Conservation (phyloP, 2,797 vertebrate species). For the Echeneis naucrates region DNA sequence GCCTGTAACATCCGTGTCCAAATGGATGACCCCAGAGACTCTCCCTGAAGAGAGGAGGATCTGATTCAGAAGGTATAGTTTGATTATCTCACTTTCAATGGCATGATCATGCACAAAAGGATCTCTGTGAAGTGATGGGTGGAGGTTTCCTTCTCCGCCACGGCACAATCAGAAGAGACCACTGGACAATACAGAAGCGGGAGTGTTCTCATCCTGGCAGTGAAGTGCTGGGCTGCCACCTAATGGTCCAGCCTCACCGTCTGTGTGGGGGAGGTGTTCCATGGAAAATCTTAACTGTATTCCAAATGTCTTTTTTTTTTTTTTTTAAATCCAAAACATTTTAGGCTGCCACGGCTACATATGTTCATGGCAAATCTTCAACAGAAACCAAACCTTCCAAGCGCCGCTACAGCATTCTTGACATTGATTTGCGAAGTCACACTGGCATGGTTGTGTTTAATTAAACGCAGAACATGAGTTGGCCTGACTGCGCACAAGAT, state of each 20-base stretch:
- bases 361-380: slow-evolving; percentile 18
- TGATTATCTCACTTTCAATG: slow-evolving; percentile 66
- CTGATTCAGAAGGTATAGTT: slow-evolving; percentile 61
- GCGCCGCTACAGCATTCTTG: background rate
- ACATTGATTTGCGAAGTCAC: slow-evolving; percentile 18
- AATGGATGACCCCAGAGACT: slow-evolving; percentile 65
- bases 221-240: slow-evolving; percentile 77
- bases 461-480: slow-evolving; percentile 21
- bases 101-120: slow-evolving; percentile 53
- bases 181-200: slow-evolving; percentile 14
- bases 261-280: background rate
- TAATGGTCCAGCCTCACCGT: slow-evolving; percentile 63
- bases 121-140: slow-evolving; percentile 26
- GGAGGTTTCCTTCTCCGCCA: slow-evolving; percentile 41
- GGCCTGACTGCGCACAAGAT: slow-evolving; percentile 10
- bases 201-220: slow-evolving; percentile 17
- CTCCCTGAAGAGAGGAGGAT: slow-evolving; percentile 45
- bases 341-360: background rate
- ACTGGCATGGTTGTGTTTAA: slow-evolving; percentile 29
- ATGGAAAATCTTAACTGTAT: slow-evolving; percentile 14
- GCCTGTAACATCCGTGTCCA: slow-evolving; percentile 60
- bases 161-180: slow-evolving; percentile 44
- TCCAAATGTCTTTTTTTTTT: slow-evolving; percentile 6
- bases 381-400: slow-evolving; percentile 6
- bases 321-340: background rate